Evolutionary conservation across 1,140 invertebrate species (phyloP).

Genomic region (Brevipalpus yothersi): DNA sequence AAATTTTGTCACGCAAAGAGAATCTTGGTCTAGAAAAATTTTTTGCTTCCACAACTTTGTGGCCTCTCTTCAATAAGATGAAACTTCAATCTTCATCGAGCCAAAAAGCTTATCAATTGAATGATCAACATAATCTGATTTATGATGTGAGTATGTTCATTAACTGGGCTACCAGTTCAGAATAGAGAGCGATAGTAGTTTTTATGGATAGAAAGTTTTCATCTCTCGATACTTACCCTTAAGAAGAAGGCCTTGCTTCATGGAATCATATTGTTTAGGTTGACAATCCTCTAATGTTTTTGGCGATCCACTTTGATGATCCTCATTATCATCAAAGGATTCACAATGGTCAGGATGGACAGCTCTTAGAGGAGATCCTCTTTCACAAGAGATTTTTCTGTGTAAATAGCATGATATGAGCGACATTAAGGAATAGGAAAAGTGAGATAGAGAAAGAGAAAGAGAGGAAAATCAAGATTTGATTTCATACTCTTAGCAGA

Average conservation of each 20-base stretch:
- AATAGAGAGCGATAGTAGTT: not conserved
- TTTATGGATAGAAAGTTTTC: not conserved
- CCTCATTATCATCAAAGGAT: slow-evolving; percentile 3
- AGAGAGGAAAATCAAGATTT: not conserved
- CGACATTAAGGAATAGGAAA: too few species aligned
- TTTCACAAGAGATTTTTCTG: slow-evolving; percentile 5
- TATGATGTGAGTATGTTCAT: too few species aligned
- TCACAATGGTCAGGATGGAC: slow-evolving; percentile 9
- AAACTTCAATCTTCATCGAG: too few species aligned
- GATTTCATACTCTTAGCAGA: not conserved
- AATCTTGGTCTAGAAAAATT: too few species aligned
- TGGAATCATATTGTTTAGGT: slow-evolving; percentile 9
- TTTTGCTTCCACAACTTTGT: too few species aligned
- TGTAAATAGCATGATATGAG: not conserved
- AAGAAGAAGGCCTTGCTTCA: slow-evolving; percentile 7
- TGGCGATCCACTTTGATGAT: slow-evolving; percentile 1
- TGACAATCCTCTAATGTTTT: slow-evolving; percentile 6
- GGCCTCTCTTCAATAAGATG: too few species aligned
- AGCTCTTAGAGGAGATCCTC: not conserved
- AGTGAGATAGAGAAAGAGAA: too few species aligned
- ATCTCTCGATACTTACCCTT: slow-evolving; percentile 5
- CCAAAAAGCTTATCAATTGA: too few species aligned
- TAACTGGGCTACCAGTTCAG: too few species aligned
- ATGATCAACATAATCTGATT: too few species aligned
- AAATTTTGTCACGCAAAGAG: too few species aligned